A percentile compares a stretch with the other conserved stretches of the same genome.
Evolutionary conservation across 2,113 vertebrate species (phyloP).

Genomic region (Anser brachyrhynchus): DNA sequence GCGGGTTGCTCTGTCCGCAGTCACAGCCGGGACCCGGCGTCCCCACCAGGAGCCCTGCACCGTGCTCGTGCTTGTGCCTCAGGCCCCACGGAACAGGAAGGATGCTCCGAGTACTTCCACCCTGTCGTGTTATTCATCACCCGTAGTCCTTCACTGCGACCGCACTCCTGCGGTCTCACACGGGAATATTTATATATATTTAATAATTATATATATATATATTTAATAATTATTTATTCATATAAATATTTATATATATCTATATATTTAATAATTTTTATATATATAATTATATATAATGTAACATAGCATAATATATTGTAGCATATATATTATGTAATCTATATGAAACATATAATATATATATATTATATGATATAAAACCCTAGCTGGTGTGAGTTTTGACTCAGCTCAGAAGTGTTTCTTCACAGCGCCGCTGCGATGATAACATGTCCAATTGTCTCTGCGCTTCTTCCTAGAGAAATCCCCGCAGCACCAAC

Average conservation of each 20-base stretch:
- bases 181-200: too few species aligned
- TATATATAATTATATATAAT: too few species aligned
- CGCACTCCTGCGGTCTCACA: too few species aligned
- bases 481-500: not conserved
- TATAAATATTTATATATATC: too few species aligned
- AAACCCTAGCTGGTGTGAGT: not conserved
- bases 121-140: not conserved
- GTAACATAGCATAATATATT: too few species aligned
- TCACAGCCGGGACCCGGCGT: not conserved
- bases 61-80: not conserved
- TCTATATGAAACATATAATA: not conserved
- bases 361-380: not conserved
- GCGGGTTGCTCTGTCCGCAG: not conserved
- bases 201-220: too few species aligned
- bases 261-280: too few species aligned
- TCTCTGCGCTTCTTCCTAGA: not conserved
- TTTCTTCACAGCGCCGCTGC: not conserved
- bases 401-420: conserved; percentile 13
- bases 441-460: not conserved
- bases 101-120: accelerated
- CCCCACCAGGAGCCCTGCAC: not conserved
- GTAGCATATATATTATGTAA: too few species aligned
- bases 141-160: too few species aligned
- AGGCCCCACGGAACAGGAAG: not conserved
- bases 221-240: too few species aligned